A percentile compares a stretch with the other conserved stretches of the same genome.
phyloP scores from a whole-genome alignment of 2,113 vertebrate genomes.

The Ctenodactylus gundi region DNA sequence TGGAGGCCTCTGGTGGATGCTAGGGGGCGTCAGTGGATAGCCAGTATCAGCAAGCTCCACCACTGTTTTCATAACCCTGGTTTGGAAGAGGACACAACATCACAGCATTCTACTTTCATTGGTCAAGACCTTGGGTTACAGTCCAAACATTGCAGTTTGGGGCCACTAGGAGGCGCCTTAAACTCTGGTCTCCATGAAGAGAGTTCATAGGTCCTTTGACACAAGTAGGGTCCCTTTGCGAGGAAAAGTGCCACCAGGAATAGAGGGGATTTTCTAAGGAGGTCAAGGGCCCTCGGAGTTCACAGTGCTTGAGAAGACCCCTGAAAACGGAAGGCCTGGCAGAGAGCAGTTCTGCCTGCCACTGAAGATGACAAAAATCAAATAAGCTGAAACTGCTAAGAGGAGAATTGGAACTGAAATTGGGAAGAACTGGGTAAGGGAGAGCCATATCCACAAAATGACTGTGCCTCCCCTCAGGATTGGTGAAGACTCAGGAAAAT shows the following conservation, averaged over 20 bases:
- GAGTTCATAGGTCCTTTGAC: background rate
- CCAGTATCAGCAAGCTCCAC: fast-evolving
- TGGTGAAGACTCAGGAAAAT: background rate
- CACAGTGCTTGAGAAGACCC: background rate
- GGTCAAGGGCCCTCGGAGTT: fast-evolving
- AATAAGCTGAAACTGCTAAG: background rate
- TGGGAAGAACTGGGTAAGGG: background rate
- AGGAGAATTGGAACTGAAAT: background rate
- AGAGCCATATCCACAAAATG: background rate
- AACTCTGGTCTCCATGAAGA: background rate
- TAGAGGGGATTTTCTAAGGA: background rate
- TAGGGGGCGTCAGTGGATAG: background rate
- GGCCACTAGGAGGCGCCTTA: slow-evolving; percentile 26
- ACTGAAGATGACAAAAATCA: background rate
- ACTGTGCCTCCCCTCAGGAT: background rate
- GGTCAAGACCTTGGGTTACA: background rate
- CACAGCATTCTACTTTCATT: fast-evolving
- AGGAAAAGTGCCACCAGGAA: background rate
- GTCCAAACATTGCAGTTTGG: background rate
- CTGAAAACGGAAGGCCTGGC: background rate
- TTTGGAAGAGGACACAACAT: background rate
- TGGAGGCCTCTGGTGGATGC: fast-evolving
- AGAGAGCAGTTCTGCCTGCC: background rate
- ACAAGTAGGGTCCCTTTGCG: background rate
- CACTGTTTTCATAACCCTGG: background rate